Evolutionary conservation across 2,113 vertebrate genomes (phyloP).

Genomic region (Tachysurus fulvidraco): DNA sequence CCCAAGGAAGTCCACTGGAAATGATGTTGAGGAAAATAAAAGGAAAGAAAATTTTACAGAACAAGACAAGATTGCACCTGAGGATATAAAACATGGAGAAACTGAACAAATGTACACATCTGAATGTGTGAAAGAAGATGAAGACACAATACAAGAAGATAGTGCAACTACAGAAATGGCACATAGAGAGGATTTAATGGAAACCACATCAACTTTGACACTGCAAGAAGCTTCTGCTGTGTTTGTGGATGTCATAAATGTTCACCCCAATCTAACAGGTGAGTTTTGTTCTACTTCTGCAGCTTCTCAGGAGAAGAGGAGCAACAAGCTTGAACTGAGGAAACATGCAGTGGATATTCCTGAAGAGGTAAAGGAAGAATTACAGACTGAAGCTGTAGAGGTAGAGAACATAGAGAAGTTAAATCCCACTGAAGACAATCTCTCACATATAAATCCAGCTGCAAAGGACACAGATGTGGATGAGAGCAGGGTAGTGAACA

Average conservation of each 20-base stretch:
- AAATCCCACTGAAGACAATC: background rate
- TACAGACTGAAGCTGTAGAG: background rate
- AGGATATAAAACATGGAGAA: background rate
- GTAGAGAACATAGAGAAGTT: background rate
- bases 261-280: background rate
- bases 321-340: background rate
- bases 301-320: background rate
- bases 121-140: background rate
- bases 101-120: background rate
- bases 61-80: background rate
- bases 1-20: background rate
- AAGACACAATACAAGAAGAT: background rate
- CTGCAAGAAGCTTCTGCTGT: background rate
- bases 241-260: constrained; percentile 1
- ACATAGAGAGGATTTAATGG: background rate
- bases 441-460: background rate
- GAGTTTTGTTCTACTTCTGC: background rate
- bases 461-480: background rate
- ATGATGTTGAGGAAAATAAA: background rate
- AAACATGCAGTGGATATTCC: background rate
- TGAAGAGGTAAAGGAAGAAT: background rate
- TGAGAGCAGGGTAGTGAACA: background rate
- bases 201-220: background rate
- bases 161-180: background rate
- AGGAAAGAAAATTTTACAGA: background rate